Evolutionary conservation across 2,888 invertebrate species (phyloP).

Genomic region (Metellina segmentata): DNA sequence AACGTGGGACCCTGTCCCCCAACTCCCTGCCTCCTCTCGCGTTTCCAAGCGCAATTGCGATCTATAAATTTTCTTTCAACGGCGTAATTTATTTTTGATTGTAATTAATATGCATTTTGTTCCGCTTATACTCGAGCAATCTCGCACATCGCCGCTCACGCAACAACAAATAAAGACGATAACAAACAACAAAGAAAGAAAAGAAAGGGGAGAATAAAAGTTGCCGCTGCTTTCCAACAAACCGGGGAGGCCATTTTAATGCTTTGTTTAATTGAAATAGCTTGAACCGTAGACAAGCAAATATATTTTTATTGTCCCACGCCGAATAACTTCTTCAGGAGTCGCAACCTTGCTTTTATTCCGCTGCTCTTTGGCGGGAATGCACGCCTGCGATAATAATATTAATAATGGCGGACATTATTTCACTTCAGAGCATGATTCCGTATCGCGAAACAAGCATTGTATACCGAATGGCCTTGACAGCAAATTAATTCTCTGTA

Average conservation of each 20-base stretch:
- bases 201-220: slow-evolving; percentile 48
- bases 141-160: slow-evolving; percentile 67
- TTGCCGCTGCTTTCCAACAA: slow-evolving; percentile 26
- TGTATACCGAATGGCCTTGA: slow-evolving; percentile 73
- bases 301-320: slow-evolving; percentile 75
- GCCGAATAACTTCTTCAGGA: slow-evolving; percentile 72
- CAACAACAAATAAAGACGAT: slow-evolving; percentile 73
- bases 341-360: slow-evolving; percentile 67
- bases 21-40: background rate
- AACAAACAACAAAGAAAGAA: slow-evolving; percentile 63
- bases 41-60: slow-evolving; percentile 58
- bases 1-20: slow-evolving; percentile 27
- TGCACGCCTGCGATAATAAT: slow-evolving; percentile 72
- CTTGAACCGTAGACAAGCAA: slow-evolving; percentile 75
- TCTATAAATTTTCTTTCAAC: slow-evolving; percentile 76
- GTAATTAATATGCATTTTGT: slow-evolving; percentile 77
- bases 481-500: slow-evolving; percentile 73
- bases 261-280: slow-evolving; percentile 77
- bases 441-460: slow-evolving; percentile 69
- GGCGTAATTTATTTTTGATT: slow-evolving; percentile 76
- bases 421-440: slow-evolving; percentile 71
- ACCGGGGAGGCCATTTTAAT: slow-evolving; percentile 64
- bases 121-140: slow-evolving; percentile 53
- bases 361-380: slow-evolving; percentile 27
- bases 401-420: slow-evolving; percentile 76